Percentiles rank a stretch among this genome's conserved stretches.
phyloP scores from a whole-genome alignment of 2,797 vertebrate genomes.

The Phataginus tetradactyla region DNA sequence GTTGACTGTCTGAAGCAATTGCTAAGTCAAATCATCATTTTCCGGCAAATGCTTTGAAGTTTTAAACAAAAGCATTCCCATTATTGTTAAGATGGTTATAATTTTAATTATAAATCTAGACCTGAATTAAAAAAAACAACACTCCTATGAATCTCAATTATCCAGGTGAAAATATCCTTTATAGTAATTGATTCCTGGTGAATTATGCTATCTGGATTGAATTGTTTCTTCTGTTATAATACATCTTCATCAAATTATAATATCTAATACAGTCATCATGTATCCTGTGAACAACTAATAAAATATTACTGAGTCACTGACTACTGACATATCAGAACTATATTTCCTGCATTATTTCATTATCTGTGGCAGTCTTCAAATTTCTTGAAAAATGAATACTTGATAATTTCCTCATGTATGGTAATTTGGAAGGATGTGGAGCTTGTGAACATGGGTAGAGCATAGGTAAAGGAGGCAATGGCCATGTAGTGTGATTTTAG shows the following conservation, averaged over 20 bases:
- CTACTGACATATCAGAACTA: background rate
- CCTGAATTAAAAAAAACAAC: background rate
- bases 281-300: background rate
- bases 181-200: slow-evolving; percentile 35
- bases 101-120: slow-evolving; percentile 58
- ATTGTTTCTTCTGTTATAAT: background rate
- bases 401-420: background rate
- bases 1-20: slow-evolving; percentile 62
- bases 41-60: slow-evolving; percentile 38
- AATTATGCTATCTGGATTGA: background rate
- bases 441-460: background rate
- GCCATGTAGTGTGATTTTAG: background rate
- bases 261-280: background rate
- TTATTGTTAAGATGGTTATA: slow-evolving; percentile 24
- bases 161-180: slow-evolving; percentile 28
- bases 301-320: background rate
- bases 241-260: slow-evolving; percentile 50
- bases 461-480: background rate
- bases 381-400: background rate
- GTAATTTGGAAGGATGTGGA: background rate
- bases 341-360: background rate
- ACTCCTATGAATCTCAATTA: background rate
- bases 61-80: slow-evolving; percentile 40
- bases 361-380: background rate
- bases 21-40: slow-evolving; percentile 69